Evolutionary conservation across 2,888 invertebrate species (phyloP), one percentile per base, ranked within the genome.

Genomic region (Oxystoma pomonae): DNA sequence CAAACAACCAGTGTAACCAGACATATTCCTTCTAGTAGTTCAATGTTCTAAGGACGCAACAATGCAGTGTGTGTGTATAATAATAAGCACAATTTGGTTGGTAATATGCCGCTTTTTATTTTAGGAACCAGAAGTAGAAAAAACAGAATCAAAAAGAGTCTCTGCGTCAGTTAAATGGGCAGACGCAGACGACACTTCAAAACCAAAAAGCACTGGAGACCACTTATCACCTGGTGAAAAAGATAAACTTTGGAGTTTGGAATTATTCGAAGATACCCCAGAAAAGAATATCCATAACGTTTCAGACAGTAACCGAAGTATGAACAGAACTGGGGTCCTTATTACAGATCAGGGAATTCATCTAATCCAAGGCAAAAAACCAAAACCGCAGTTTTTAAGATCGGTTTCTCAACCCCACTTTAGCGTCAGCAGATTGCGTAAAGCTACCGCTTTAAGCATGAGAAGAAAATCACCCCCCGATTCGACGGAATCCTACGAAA

Each of bases 401-500:
- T 79, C 79, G 3, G 60, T 77, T 19, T 78, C 78, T 0, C 79
- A 80, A 67, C 78, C 79, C 1, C 72, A 76, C 19, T 72, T 74
- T 63, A 66, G 55, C 52, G 57, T 63, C 1, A 59, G 66, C 20
- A 58, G 63, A 22, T 65, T 69, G 19, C 65, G 68, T 58, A 57
- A 67, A 62, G 68, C 72, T 0, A 68, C 66, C 58, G 65, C 72
- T 35, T 58, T 72, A 18, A 70, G 61, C 51, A 52, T 71, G 16
- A 67, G 66, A 5, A 66, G 68, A 20, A 68, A 68, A 56, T 63
- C 72, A 20, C 72, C 65, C 59, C 56, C 69, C 3, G 67, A 68
- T 52, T 72, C 72, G 2, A 60, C 21, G 20, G 56, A 59, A 21
- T 79, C 79, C 63, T 84, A 86, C 64, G 86, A 86, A 68, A 89